Base-by-base conservation (phyloP, 2,888 invertebrate genomes). In the Clitarchus hookeri region DNA sequence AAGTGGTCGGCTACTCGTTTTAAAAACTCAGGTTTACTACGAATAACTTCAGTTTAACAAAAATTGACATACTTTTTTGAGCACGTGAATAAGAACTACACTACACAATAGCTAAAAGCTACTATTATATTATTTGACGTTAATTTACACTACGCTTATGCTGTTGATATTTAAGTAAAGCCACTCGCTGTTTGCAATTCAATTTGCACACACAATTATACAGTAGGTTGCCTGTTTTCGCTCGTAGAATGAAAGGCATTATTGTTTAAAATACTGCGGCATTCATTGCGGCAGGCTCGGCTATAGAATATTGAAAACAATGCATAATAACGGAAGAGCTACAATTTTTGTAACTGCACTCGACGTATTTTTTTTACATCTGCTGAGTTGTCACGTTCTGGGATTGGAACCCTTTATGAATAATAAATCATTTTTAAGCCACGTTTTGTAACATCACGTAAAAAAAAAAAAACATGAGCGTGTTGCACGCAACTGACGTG, bases 381-480 rank as follows among this genome's bases (percentile, higher is more conserved):
- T 13, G 36, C 82, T 82, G 36, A 82, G 36, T 82, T 36, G 82
- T 82, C 82, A 82, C 44, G 82, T 82, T 82, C 82, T 82, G 82
- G 82, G 82, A 82, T 82, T 82, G 82, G 82, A 44, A 36, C 19
- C 23, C 36, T 6, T 82, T 82, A 36, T 82, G 44, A 82, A 82
- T 82, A 82, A 82, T 82, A 82, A 23, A 82, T 82, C 11, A 8
- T 82, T 82, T 82, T 44, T 23, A 82, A 44, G 36, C 44, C 82
- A 82, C 36, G 82, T 82, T 44, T 36, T 16, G 82, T 36, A 82
- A 36, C 82, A 44, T 82, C 36, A 82, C 82, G 82, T 82, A 82
- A 82, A 82, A 36, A 82, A 82, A 82, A 82, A 82, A 36, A 82
- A 82, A 82, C 12, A 26, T 25, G 19, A 36, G 23, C 11, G 82